These are phyloP conservation scores for Drosophila pruinosa DNA, from an alignment of 1,140 invertebrate genomes.

Conservation along the genomic window DNA sequence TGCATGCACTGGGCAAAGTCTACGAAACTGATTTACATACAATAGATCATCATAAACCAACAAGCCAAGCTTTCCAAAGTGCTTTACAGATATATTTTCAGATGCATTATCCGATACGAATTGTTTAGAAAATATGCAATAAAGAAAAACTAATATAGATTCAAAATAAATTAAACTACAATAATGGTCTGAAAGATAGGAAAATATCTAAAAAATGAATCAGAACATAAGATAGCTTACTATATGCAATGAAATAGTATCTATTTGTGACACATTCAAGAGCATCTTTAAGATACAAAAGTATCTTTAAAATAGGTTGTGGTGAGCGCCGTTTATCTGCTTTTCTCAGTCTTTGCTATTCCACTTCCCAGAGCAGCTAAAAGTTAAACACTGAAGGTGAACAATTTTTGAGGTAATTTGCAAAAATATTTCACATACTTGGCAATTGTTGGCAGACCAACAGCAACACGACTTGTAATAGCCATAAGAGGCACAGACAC, in stretches of 20 bases:
- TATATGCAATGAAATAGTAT: too few relatives aligned
- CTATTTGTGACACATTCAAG: too few relatives aligned
- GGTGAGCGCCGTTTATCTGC: not conserved
- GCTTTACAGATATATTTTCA: not conserved
- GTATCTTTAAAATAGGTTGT: not conserved
- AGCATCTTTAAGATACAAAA: not conserved
- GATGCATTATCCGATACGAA: not conserved
- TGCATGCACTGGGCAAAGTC: not conserved
- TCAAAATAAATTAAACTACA: not conserved
- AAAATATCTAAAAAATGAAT: too few relatives aligned
- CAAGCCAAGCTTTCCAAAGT: not conserved
- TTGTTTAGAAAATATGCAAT: not conserved
- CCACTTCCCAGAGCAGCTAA: conserved; percentile 7
- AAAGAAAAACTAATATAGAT: not conserved
- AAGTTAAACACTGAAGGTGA: conserved; percentile 1
- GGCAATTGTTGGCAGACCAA: not conserved
- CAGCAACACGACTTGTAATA: not conserved
- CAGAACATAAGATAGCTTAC: too few relatives aligned
- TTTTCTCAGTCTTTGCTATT: conserved; percentile 19
- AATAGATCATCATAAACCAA: conserved; percentile 10
- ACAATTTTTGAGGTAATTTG: conserved; percentile 26
- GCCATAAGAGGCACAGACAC: not conserved
- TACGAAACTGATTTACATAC: conserved; percentile 17
- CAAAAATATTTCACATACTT: conserved; percentile 36
- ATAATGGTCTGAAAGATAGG: too few relatives aligned